Base-by-base conservation (phyloP, 2,113 vertebrate genomes). In the Lepisosteus oculatus region DNA sequence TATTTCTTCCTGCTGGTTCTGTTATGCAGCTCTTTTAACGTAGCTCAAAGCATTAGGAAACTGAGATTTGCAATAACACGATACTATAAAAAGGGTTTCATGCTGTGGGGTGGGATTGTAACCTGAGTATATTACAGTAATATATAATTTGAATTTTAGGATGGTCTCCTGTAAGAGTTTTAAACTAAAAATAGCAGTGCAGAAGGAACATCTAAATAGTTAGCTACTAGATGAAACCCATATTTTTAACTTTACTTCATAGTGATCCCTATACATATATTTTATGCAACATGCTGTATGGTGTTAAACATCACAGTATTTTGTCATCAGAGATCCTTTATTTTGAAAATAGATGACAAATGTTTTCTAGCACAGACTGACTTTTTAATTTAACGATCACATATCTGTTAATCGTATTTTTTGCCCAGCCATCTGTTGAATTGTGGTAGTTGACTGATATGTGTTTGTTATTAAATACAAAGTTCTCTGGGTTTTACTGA, bases 1-100 rank as follows among this genome's bases (percentile, higher is more conserved):
- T 80, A 76, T 76, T 75, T 43, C 55, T 57, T 80, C 71, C 76
- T 44, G 55, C 56, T 61, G 55, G 55, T 7, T 3, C 45, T 55
- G 45, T 42, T 64, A 61, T 66, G 70, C 9, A 70, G 73, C 70
- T 64, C 13, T 64, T 64, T 29, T 64, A 64, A 64, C 3, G 15
- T 64, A 64, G 62, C 62, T 64, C 62, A 64, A 6, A 64, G 42
- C 2, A 64, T 41, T 64, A 64, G 2, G 8, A 12, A 17, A 64
- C 8, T 12, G 17, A 43, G 42, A 64, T 43, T 64, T 15, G 62
- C 41, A 64, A 64, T 64, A 64, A 64, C 42, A 64, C 7, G 56
- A 59, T 3, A 12, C 11, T 59, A 59, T 12, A 59, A 59, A 59
- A 3, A 59, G 1, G n/a, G 13, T 12, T 12, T 59, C 56, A 13